Percentiles rank a stretch among this genome's conserved stretches.
phyloP scores from a whole-genome alignment of 30 jellyfish, hydroid and myxozoan genomes.

The Aurelia coerulea region DNA sequence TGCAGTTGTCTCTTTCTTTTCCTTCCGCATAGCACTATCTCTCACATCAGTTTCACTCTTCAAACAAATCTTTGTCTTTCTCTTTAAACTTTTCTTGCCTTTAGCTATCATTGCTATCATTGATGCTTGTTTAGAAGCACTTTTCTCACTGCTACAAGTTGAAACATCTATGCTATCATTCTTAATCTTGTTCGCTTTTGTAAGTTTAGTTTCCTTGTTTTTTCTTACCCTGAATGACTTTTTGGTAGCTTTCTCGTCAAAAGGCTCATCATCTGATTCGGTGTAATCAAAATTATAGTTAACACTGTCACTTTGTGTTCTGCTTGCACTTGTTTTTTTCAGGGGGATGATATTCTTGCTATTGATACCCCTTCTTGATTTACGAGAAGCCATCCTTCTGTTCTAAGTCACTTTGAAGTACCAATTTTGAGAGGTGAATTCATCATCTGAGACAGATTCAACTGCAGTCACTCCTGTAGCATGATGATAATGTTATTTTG shows the following conservation, averaged over 20 bases:
- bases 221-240: conserved; percentile 16
- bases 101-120: neutral
- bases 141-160: too few species aligned
- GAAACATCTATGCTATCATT: too few species aligned
- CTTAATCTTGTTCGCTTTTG: neutral
- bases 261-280: conserved; percentile 49
- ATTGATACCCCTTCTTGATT: too few species aligned
- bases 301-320: neutral
- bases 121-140: neutral
- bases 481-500: too few species aligned
- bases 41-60: neutral
- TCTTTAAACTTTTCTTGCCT: neutral
- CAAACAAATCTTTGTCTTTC: neutral
- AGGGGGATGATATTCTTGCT: too few species aligned
- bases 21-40: neutral
- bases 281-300: conserved; percentile 28
- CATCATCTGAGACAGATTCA: too few species aligned
- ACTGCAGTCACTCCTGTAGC: too few species aligned
- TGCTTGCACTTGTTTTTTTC: neutral
- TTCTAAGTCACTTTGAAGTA: too few species aligned
- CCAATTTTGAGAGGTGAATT: too few species aligned
- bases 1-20: neutral
- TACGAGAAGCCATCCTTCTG: too few species aligned
- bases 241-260: conserved; percentile 39
- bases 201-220: neutral